phyloP scores from a whole-genome alignment of 2,888 invertebrate species.

The Apeira syringaria region DNA sequence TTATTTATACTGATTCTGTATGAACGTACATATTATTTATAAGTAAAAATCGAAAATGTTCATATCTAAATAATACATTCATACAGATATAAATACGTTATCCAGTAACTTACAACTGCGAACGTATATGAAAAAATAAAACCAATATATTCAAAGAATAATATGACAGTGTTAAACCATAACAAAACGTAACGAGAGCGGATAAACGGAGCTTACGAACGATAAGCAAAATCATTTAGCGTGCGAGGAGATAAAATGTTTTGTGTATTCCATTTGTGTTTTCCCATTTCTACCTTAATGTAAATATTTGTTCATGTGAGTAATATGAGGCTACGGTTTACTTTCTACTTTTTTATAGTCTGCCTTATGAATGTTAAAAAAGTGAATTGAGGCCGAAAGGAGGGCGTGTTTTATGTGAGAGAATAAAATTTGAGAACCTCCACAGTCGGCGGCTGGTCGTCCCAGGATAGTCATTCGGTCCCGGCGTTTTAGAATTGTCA shows the following conservation, averaged over 20 bases:
- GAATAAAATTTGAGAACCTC: conserved; percentile 57
- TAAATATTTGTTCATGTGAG: conserved; percentile 31
- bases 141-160: conserved; percentile 27
- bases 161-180: conserved; percentile 30
- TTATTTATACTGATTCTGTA: no score
- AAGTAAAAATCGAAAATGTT: conserved; percentile 5
- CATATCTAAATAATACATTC: no score
- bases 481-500: conserved; percentile 75
- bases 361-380: conserved; percentile 30
- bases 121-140: conserved; percentile 17
- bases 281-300: conserved; percentile 28
- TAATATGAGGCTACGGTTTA: conserved; percentile 25
- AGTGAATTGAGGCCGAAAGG: conserved; percentile 12
- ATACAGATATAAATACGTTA: no score
- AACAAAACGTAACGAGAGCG: conserved; percentile 28
- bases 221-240: conserved; percentile 38
- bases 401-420: conserved; percentile 42
- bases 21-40: no score
- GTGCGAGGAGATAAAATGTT: conserved; percentile 32
- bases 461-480: conserved; percentile 68
- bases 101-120: conserved; percentile 6
- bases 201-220: conserved; percentile 33
- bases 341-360: conserved; percentile 20
- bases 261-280: conserved; percentile 31
- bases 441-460: conserved; percentile 34